phyloP scores from a whole-genome alignment of 2,113 vertebrate species.

The Pelecanoides urinatrix region DNA sequence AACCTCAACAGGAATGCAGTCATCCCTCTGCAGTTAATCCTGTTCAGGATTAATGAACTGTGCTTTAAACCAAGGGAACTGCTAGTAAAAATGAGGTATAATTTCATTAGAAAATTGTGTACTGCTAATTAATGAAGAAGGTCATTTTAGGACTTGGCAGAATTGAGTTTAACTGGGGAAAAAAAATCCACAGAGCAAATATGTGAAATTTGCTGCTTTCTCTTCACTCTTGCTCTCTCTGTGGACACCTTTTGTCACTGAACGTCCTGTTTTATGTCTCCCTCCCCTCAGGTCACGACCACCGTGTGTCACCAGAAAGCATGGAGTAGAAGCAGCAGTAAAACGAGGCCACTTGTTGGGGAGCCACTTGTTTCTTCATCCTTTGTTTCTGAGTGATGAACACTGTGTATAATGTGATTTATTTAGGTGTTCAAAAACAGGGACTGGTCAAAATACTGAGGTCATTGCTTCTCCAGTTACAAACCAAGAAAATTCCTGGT shows the following conservation, averaged over 20 bases:
- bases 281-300: neutral
- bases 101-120: conserved; percentile 50
- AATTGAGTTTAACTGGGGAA: neutral
- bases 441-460: neutral
- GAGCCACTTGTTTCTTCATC: neutral
- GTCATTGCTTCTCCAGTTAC: neutral
- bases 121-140: conserved; percentile 36
- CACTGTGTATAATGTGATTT: neutral
- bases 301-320: neutral
- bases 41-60: conserved; percentile 36
- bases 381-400: neutral
- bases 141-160: neutral
- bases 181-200: neutral
- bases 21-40: conserved; percentile 28
- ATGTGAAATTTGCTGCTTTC: neutral
- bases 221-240: neutral
- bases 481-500: neutral
- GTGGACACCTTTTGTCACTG: neutral
- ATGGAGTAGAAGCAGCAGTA: neutral
- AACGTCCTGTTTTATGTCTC: neutral
- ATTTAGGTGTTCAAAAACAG: neutral
- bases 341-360: neutral
- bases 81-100: neutral
- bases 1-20: conserved; percentile 14
- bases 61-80: conserved; percentile 23